Base-by-base conservation (phyloP, 2,888 invertebrate species). In the Gibbula magus region DNA sequence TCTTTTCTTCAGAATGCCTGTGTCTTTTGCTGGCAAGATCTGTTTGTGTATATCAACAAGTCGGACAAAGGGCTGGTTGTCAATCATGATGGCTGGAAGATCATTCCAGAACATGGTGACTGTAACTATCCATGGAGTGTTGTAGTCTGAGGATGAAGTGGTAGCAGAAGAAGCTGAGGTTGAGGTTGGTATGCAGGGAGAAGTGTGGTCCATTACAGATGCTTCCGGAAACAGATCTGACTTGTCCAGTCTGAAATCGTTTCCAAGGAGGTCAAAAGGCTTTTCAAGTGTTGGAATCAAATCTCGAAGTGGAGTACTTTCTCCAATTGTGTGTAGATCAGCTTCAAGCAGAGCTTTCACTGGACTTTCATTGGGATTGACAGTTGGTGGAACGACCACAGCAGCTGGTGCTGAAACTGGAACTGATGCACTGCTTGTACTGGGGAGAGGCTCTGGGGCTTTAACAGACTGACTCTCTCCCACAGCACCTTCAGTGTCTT, bases 71-170 rank as follows among this genome's bases (percentile, higher is more conserved):
- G 92, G 90, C 79, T 88, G 83, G 51, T 89, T 91, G 67, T 89
- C 88, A 54, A 92, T 89, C 87, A 92, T 88, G 29, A 92, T 89
- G 5, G 92, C 93, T 4, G 93, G 93, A 32, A 93, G 85, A 81
- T 92, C 92, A 84, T 93, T 93, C 91, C 92, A 92, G 85, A 89
- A 92, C 89, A 93, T 90, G 77, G 90, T 91, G 25, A 93, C 91
- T 5, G 91, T 89, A 18, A 91, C 90, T 82, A 91, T 90, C 89
- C 90, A 91, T 1, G 90, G 90, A 3, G 84, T 84, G 78, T 86
- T 86, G 54, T 86, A 83, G 74, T 89, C 88, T 8, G 82, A 52
- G 61, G 78, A 7, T 76, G 73, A 75, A 45, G 81, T 66, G n/a
- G 67, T 54, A 75, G 56, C 8, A 22, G 32, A 10, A 18, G 61